Conservation (phyloP, 1,140 invertebrate species). For the Megalopta genalis region DNA sequence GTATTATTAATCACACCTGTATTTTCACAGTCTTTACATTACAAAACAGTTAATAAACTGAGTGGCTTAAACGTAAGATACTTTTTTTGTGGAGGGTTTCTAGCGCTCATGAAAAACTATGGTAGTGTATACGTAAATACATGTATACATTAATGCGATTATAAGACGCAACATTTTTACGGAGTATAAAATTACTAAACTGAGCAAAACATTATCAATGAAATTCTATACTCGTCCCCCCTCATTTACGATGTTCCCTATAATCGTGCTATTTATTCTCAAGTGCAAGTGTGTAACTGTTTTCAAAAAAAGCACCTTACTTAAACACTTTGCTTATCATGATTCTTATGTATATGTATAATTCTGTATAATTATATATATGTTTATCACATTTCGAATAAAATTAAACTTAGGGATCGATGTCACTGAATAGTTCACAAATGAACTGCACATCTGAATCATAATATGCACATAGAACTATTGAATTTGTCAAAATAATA, state of each 20-base stretch:
- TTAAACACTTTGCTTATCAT: conserved; percentile 54
- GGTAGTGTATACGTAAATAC: conserved; percentile 15
- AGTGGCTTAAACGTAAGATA: conserved; percentile 62
- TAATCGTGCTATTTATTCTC: conserved; percentile 14
- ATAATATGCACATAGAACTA: conserved; percentile 12
- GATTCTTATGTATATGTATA: conserved; percentile 48
- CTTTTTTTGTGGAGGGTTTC: conserved; percentile 53
- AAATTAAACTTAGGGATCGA: conserved; percentile 60
- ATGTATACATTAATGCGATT: not conserved
- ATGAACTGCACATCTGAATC: not conserved
- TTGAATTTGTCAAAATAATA: not conserved
- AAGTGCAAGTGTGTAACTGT: conserved; percentile 10
- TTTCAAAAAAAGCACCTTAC: conserved; percentile 61
- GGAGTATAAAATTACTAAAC: conserved; percentile 25
- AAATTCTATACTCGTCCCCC: not conserved
- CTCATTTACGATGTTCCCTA: not conserved
- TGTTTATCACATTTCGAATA: conserved; percentile 74
- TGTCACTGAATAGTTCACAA: conserved; percentile 37
- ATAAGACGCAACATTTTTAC: not conserved
- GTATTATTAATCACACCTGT: conserved; percentile 69
- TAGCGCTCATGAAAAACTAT: conserved; percentile 17
- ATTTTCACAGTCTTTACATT: conserved; percentile 73
- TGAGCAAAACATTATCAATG: not conserved
- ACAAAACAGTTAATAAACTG: conserved; percentile 68
- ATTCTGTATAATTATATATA: conserved; percentile 62